A percentile compares a stretch with the other conserved stretches of the same genome.
Evolutionary conservation across 2,113 vertebrate genomes (phyloP).

Genomic region (Sceloporus tristichus): DNA sequence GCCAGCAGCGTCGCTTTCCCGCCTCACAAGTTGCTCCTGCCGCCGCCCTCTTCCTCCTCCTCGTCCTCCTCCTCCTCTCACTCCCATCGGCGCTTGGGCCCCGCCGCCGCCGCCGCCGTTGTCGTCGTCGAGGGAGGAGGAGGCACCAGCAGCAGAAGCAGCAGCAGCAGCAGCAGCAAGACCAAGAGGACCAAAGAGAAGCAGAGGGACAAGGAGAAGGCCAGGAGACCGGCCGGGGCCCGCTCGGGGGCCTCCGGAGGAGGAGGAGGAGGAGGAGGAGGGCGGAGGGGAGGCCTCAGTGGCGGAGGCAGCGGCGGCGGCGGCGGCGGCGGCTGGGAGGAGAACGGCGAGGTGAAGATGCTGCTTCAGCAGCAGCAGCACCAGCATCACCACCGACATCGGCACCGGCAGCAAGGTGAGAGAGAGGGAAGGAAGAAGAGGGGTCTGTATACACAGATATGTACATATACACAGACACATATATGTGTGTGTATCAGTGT

Average conservation of each 20-base stretch:
- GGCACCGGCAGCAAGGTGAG: conserved; percentile 81
- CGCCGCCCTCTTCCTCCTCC: conserved; percentile 53
- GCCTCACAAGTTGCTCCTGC: conserved; percentile 79
- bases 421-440: conserved; percentile 18
- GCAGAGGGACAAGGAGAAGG: conserved; percentile 80
- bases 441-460: too few species aligned
- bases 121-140: conserved; percentile 26
- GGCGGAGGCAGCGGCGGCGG: conserved; percentile 73
- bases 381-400: background rate
- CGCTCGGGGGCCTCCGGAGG: conserved; percentile 54
- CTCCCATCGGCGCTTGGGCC: conserved; percentile 54
- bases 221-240: conserved; percentile 74
- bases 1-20: conserved; percentile 69
- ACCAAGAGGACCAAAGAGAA: conserved; percentile 85
- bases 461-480: too few species aligned
- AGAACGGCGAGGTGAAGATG: conserved; percentile 91
- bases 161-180: conserved; percentile 44
- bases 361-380: conserved; percentile 66
- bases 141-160: conserved; percentile 42
- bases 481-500: too few species aligned
- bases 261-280: conserved; percentile 51
- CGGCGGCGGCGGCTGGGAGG: conserved; percentile 80
- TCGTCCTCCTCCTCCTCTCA: conserved; percentile 2
- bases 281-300: conserved; percentile 57
- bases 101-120: conserved; percentile 1